These are phyloP conservation scores for Cochlearius cochlearius DNA, from an alignment of 2,113 vertebrate genomes.

Conservation along the genomic window DNA sequence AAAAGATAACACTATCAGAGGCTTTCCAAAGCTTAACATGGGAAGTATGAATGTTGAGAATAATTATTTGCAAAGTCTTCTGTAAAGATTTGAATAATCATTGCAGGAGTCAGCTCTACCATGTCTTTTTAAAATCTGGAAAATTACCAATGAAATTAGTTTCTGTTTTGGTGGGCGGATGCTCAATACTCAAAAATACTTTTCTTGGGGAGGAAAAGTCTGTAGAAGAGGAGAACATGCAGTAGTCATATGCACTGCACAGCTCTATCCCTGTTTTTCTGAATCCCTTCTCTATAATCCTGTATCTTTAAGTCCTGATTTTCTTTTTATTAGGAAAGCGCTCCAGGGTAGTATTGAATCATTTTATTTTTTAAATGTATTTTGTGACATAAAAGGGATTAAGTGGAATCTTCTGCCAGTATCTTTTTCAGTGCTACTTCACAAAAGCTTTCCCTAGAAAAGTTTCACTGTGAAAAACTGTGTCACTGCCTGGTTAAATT, in stretches of 20 bases:
- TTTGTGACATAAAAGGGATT: not conserved
- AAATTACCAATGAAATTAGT: not conserved
- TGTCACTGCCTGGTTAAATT: slow-evolving; percentile 12
- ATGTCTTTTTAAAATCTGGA: not conserved
- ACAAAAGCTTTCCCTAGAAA: slow-evolving; percentile 17
- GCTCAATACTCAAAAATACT: not conserved
- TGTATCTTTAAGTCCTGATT: not conserved
- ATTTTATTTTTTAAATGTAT: not conserved
- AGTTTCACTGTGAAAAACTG: slow-evolving; percentile 22
- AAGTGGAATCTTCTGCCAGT: not conserved
- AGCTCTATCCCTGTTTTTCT: not conserved
- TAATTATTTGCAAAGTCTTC: not conserved
- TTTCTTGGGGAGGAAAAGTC: not conserved
- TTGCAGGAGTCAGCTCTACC: not conserved
- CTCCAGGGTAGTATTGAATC: not conserved
- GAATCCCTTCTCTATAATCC: not conserved
- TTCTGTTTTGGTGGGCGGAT: not conserved
- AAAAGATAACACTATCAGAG: not conserved
- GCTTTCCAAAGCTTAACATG: not conserved
- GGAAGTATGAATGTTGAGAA: not conserved
- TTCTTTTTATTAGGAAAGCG: slow-evolving; percentile 24
- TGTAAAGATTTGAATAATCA: not conserved
- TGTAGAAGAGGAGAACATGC: not conserved
- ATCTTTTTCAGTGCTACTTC: slow-evolving; percentile 1
- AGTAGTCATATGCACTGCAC: not conserved